Conservation (phyloP, 2,888 invertebrate species). For the Altica lythri region DNA sequence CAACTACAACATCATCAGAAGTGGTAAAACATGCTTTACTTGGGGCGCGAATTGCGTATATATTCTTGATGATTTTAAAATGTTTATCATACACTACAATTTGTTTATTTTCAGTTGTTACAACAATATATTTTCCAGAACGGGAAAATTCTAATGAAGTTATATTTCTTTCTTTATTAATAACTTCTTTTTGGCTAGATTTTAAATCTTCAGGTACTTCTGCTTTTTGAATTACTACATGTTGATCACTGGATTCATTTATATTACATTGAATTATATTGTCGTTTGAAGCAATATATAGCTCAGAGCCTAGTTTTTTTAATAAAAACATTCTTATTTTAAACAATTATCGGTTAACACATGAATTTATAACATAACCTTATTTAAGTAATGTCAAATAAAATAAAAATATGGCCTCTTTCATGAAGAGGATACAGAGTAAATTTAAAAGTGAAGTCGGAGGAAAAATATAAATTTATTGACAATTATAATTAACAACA, state of each 20-base stretch:
- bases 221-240: conserved; percentile 35
- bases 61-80: conserved; percentile 54
- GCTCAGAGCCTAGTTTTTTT: conserved; percentile 23
- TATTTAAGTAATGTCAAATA: not conserved
- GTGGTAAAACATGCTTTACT: conserved; percentile 64
- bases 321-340: conserved; percentile 34
- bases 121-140: conserved; percentile 63
- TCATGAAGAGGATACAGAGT: not conserved
- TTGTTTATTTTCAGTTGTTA: conserved; percentile 67
- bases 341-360: not conserved
- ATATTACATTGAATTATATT: conserved; percentile 32
- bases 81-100: conserved; percentile 62
- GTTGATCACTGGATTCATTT: conserved; percentile 15
- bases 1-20: conserved; percentile 66
- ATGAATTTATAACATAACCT: not conserved
- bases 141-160: conserved; percentile 42
- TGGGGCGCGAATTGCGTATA: conserved; percentile 63
- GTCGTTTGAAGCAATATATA: conserved; percentile 30
- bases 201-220: conserved; percentile 34
- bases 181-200: conserved; percentile 35
- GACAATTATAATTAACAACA: too few species aligned
- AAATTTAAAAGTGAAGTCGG: too few species aligned
- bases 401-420: not conserved
- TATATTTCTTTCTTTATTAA: conserved; percentile 32
- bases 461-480: too few species aligned